Percentiles rank a stretch among this genome's conserved stretches.
Conservation (phyloP, 2,113 vertebrate genomes). For the Agelaius tricolor region DNA sequence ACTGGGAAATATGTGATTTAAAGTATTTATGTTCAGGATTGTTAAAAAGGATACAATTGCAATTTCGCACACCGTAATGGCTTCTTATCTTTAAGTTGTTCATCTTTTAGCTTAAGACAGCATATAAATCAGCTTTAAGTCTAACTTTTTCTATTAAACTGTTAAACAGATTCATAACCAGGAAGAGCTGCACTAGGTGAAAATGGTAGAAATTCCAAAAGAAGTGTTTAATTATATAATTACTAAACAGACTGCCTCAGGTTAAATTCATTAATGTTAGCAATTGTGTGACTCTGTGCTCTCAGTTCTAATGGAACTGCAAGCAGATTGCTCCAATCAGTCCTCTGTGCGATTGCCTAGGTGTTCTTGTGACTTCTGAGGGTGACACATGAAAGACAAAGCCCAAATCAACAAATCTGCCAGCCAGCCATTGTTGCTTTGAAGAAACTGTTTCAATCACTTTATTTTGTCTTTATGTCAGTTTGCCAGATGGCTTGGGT, state of each 20-base stretch:
- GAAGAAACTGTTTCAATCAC: conserved; percentile 91
- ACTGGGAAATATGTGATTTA: conserved; percentile 7
- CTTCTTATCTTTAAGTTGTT: conserved; percentile 55
- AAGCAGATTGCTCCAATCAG: conserved; percentile 76
- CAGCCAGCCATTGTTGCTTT: conserved; percentile 83
- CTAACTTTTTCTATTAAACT: not conserved
- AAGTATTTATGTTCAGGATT: conserved; percentile 33
- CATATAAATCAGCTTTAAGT: conserved; percentile 1
- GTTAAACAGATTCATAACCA: conserved; percentile 25
- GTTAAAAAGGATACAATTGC: conserved; percentile 46
- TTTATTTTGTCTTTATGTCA: conserved; percentile 91
- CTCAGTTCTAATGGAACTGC: conserved; percentile 69
- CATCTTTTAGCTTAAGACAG: conserved; percentile 39
- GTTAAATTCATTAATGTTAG: conserved; percentile 73
- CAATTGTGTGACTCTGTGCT: conserved; percentile 21
- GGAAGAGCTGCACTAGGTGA: not conserved
- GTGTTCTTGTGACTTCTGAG: conserved; percentile 88
- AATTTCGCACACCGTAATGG: conserved; percentile 5
- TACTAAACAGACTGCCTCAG: conserved; percentile 74
- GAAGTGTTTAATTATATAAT: conserved; percentile 77
- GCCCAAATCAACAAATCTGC: conserved; percentile 90
- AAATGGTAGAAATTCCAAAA: conserved; percentile 64
- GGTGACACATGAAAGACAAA: conserved; percentile 93
- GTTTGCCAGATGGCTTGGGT: conserved; percentile 94
- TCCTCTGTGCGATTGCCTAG: conserved; percentile 86